These are phyloP conservation scores for Netelia fuscicornis DNA, from an alignment of 2,888 invertebrate species.

Conservation along the genomic window DNA sequence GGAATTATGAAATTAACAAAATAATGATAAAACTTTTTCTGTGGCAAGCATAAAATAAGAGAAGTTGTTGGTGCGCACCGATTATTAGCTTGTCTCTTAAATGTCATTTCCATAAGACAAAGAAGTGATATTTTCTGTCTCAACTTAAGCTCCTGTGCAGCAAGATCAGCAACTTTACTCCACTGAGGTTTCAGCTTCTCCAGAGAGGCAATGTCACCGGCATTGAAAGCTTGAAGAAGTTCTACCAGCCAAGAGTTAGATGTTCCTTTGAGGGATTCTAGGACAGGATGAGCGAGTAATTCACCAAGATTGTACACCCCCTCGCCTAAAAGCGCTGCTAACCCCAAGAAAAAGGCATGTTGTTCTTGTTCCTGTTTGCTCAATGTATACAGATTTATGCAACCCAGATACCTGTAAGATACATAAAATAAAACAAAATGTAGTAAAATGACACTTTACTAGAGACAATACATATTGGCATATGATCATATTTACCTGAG, in stretches of 20 bases:
- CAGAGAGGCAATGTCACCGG: conserved; percentile 91
- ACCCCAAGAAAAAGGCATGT: conserved; percentile 95
- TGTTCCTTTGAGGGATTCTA: conserved; percentile 93
- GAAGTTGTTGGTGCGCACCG: conserved; percentile 81
- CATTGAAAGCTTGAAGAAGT: conserved; percentile 94
- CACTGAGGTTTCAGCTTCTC: conserved; percentile 91
- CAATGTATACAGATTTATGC: conserved; percentile 89
- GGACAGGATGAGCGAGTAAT: conserved; percentile 96
- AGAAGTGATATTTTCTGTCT: conserved; percentile 97
- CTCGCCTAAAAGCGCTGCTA: conserved; percentile 97
- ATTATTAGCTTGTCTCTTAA: conserved; percentile 95
- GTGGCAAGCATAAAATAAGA: background rate
- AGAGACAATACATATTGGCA: background rate
- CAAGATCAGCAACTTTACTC: conserved; percentile 93
- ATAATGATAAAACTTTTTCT: background rate
- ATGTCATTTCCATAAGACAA: conserved; percentile 99
- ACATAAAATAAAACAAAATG: background rate
- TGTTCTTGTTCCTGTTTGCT: conserved; percentile 89
- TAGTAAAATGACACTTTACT: background rate
- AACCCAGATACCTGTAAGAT: conserved; percentile 88
- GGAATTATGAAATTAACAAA: conserved; percentile 3
- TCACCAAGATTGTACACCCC: conserved; percentile 99
- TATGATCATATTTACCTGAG: conserved; percentile 87
- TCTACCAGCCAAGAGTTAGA: conserved; percentile 95
- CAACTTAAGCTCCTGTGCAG: conserved; percentile 92